Base-by-base conservation (phyloP, 2,797 vertebrate genomes). In the Columba guinea region DNA sequence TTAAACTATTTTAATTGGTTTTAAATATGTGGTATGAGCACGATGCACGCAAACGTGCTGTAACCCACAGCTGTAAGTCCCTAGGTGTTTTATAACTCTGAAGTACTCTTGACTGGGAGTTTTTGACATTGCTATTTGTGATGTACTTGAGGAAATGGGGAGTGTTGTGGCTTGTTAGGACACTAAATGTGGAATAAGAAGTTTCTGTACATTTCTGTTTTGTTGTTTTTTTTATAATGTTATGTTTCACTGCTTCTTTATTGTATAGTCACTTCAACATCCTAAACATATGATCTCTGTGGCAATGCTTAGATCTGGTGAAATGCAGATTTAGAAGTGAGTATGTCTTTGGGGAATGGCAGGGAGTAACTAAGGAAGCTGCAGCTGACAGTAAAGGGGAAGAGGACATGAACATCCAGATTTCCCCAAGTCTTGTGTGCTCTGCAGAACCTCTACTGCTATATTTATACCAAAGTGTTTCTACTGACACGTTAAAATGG, bases 331-430 rank as follows among this genome's bases (percentile, higher is more conserved):
- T 71, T 58, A 48, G 34, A 34, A 68, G 27, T 55, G 48, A 79
- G 18, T 22, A 28, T 84, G n/a, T 67, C 23, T 67, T 79, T 41
- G 49, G 10, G 11, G 6, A 5, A 52, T 37, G 17, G 59, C 52
- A 41, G 26, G 41, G 51, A 49, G 22, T n/a, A 67, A 55, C 16
- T 19, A 34, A 67, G 16, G 51, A 84, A 93, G 44, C 51, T 71
- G 70, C 32, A 89, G 27, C 48, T 65, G 58, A 18, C 49, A 41
- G 26, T 28, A 30, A 55, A 82, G 63, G 26, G 39, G 48, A 65
- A 84, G 22, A 90, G 10, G 39, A 70, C 34, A 6, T 1, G 2
- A 75, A 34, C 18, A 35, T 21, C 13, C 0, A 0, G 5, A 23
- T 41, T 78, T 81, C 39, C 41, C 21, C 16, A 46, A 27, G 22